Conservation (phyloP, 92 coral and sea anemone genomes). For the Siderastrea siderea region DNA sequence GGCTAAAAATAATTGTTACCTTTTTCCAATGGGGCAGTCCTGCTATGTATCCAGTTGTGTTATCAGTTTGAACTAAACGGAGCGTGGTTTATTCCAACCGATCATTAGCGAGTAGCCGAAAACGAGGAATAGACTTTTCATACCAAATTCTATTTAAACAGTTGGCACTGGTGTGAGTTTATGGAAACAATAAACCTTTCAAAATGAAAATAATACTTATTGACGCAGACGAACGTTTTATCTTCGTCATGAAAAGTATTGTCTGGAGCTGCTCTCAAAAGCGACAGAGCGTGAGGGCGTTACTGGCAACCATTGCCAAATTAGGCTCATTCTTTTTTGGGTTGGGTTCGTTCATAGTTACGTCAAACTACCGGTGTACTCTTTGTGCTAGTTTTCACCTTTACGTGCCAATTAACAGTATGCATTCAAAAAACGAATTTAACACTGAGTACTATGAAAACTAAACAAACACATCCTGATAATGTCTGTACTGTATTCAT, state of each 20-base stretch:
- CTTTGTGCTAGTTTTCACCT: too few relatives aligned
- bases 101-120: background rate
- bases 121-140: background rate
- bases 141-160: background rate
- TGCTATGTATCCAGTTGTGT: background rate
- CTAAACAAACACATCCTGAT: too few relatives aligned
- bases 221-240: background rate
- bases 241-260: constrained; percentile 4
- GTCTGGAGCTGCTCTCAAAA: too few relatives aligned
- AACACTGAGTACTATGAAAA: too few relatives aligned
- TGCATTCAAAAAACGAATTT: too few relatives aligned
- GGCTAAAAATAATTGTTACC: background rate
- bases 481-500: too few relatives aligned
- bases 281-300: too few relatives aligned
- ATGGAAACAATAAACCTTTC: constrained; percentile 16
- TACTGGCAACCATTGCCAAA: too few relatives aligned
- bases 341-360: too few relatives aligned
- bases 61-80: background rate
- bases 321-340: too few relatives aligned
- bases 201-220: background rate
- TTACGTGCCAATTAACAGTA: too few relatives aligned
- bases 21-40: background rate
- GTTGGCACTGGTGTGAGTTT: background rate
- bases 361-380: too few relatives aligned
- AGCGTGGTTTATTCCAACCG: background rate